phyloP scores from a whole-genome alignment of 2,797 vertebrate species.

The Dryobates pubescens region DNA sequence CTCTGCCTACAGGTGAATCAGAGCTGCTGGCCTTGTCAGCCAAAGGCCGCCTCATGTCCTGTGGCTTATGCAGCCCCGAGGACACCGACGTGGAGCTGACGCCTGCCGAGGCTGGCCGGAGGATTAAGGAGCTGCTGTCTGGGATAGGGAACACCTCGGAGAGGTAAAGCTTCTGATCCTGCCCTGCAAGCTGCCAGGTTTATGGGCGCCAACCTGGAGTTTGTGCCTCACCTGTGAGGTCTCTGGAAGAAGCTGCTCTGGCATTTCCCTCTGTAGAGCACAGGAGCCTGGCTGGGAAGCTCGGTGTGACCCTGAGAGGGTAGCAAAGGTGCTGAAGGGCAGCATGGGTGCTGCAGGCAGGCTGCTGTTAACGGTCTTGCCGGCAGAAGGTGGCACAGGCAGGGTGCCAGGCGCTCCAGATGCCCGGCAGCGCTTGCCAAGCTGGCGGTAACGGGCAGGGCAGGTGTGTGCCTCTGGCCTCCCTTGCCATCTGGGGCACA shows the following conservation, averaged over 20 bases:
- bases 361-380: slow-evolving; percentile 10
- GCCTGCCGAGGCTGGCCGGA: slow-evolving; percentile 74
- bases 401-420: slow-evolving; percentile 9
- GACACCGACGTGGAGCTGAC: slow-evolving; percentile 20
- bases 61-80: slow-evolving; percentile 72
- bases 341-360: background rate
- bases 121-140: slow-evolving; percentile 85
- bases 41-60: slow-evolving; percentile 86
- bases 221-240: accelerated
- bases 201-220: accelerated
- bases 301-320: background rate
- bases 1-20: slow-evolving; percentile 72
- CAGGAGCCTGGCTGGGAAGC: background rate
- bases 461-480: background rate
- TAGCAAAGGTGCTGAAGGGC: background rate
- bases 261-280: accelerated
- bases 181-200: accelerated
- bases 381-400: background rate
- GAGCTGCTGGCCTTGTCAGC: slow-evolving; percentile 85
- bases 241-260: background rate
- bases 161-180: slow-evolving; percentile 76
- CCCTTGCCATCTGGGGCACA: accelerated
- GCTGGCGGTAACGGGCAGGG: background rate
- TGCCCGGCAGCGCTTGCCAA: background rate
- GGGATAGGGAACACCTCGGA: slow-evolving; percentile 89